These are phyloP conservation scores for Drosophila cardini DNA, from an alignment of 1,140 invertebrate genomes.

Conservation along the genomic window DNA sequence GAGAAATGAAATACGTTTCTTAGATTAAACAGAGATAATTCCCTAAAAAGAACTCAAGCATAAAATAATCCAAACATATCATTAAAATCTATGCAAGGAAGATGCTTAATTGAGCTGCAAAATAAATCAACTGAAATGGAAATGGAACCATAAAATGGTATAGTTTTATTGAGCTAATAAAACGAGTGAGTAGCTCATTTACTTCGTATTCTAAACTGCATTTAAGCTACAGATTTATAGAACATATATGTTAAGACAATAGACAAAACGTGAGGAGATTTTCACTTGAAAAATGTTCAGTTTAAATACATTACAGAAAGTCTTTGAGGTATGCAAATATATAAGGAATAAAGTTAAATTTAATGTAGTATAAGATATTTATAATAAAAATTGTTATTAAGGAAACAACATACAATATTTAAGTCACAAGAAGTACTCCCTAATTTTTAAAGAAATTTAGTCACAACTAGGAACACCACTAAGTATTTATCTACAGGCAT, in stretches of 20 bases:
- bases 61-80: conserved; percentile 8
- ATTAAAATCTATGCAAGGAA: not conserved
- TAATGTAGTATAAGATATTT: no score
- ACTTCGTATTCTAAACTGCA: not conserved
- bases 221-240: not conserved
- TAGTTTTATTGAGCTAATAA: not conserved
- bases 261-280: not conserved
- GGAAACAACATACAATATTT: no score
- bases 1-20: not conserved
- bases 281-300: no score
- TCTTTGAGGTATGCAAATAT: no score
- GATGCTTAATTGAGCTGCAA: not conserved
- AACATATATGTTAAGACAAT: not conserved
- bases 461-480: no score
- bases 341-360: no score
- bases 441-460: no score
- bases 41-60: conserved; percentile 28
- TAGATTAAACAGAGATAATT: not conserved
- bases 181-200: conserved; percentile 2
- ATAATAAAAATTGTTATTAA: no score
- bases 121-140: not conserved
- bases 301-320: no score
- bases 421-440: no score
- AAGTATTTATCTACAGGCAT: no score
- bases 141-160: not conserved